Evolutionary conservation across 2,797 vertebrate genomes (phyloP), one percentile per base, ranked within the genome.

Genomic region (Euphonia xanthogaster): DNA sequence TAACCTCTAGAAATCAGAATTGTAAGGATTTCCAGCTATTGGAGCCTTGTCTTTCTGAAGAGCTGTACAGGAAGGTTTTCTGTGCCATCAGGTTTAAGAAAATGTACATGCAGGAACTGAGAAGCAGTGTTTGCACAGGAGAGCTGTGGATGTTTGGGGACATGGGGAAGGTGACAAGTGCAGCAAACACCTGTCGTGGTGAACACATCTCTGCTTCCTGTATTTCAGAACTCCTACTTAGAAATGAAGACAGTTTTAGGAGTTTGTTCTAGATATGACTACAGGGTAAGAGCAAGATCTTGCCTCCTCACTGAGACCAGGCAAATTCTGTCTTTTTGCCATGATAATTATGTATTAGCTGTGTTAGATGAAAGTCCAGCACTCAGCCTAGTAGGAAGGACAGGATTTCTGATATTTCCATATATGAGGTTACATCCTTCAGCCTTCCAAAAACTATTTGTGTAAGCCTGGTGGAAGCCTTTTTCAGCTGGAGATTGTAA

Each of bases 1-100:
- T 45, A 78, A 58, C 54, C 25, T 77, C 67, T 79, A 87, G 73
- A 85, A 88, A 54, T 53, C 17, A 24, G 39, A 81, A 81, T 17
- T 71, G 23, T 18, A 62, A 85, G 33, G 17, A 78, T 60, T 91
- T 63, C 25, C 55, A 84, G 31, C 67, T 76, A 62, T 13, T 72
- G 33, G 40, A 92, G 30, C 48, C 28, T 76, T 72, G 23, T 30
- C 37, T 93, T 90, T 86, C 50, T 74, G 42, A 42, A 45, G 35
- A 86, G 12, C 23, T 61, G 8, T 39, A 25, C 27, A 60, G 55
- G 35, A 58, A 82, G 11, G 21, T 28, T 61, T 89, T 92, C 39
- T 87, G 48, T 58, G 12, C 20, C 31, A 28, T 47, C 28, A 39
- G 10, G 15, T 79, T 82, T 84, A 75, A 93, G 47, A 51, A 71